Conservation (phyloP, 2,797 vertebrate species). For the Cichlasoma orientale region DNA sequence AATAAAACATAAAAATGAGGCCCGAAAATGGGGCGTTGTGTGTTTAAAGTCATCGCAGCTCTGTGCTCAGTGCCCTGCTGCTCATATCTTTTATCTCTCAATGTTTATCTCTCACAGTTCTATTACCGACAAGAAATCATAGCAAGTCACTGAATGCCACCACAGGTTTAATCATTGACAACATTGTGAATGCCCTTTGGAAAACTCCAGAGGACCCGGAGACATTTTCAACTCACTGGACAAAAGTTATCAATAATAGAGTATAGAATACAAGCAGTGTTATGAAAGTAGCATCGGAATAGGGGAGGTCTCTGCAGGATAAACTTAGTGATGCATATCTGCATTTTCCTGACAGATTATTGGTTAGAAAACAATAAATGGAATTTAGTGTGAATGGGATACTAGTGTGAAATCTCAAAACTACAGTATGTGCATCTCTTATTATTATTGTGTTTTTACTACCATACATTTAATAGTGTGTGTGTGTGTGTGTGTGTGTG, state of each 20-base stretch:
- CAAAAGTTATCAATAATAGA: slow-evolving; percentile 21
- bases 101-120: slow-evolving; percentile 26
- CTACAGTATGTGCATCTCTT: neutral
- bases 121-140: slow-evolving; percentile 7
- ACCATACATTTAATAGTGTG: neutral
- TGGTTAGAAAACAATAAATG: neutral
- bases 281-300: neutral
- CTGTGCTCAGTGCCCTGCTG: slow-evolving; percentile 17
- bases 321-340: neutral
- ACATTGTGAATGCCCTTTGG: slow-evolving; percentile 28
- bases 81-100: slow-evolving; percentile 13
- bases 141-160: slow-evolving; percentile 38
- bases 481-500: too few relatives aligned
- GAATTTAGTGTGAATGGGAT: slow-evolving; percentile 3
- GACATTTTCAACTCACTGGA: slow-evolving; percentile 26
- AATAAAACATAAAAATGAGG: neutral
- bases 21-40: neutral
- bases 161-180: slow-evolving; percentile 37
- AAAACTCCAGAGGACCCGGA: slow-evolving; percentile 34
- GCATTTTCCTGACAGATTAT: neutral
- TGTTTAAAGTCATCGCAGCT: neutral
- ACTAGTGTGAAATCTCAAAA: slow-evolving; percentile 4
- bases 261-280: neutral
- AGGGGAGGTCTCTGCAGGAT: neutral
- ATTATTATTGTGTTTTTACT: neutral